Base-by-base conservation (phyloP, 2,888 invertebrate genomes). In the Gari tellinella region DNA sequence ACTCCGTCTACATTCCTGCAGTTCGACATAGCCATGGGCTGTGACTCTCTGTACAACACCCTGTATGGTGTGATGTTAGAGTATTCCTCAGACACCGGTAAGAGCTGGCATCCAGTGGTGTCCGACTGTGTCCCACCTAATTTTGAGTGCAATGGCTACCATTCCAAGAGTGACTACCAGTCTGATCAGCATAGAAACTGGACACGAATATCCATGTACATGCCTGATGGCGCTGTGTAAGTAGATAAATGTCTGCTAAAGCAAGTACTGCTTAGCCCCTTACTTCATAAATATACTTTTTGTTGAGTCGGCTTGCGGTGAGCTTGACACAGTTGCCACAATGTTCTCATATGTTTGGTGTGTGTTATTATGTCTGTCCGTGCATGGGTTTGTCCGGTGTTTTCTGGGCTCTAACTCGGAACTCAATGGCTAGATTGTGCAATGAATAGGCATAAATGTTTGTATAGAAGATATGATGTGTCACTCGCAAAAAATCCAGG, bases 21-120 rank as follows among this genome's bases (percentile, higher is more conserved):
- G 86, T 92, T 92, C 82, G 91, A 92, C 81, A 86, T 93, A 21
- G 90, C 90, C 37, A 89, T 92, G 88, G 91, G 89, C 3, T 92
- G 92, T 76, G 89, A 88, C 41, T 88, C 89, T 1, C 81, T 88
- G 15, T 89, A 87, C 56, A 81, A 85, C 38, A 84, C 86, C 1
- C 80, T 89, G 37, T 91, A 90, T 78, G 83, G 81, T 45, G 88
- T 92, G 15, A 85, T 82, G 67, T 82, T 92, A 48, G 90, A 92
- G 68, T 92, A 90, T 76, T 92, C 92, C 0, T 86, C 88, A 0
- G 90, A 92, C 80, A 88, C 88, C 82, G 92, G 92, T 2, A 86
- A 86, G 53, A 86, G 88, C 1, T 92, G 92, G 92, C 80, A 86
- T 31, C 86, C 91, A 8, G 90, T 92, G 15, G 80, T 88, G 15